Conservation (phyloP, 1,140 invertebrate species). For the Drosophila carrolli region DNA sequence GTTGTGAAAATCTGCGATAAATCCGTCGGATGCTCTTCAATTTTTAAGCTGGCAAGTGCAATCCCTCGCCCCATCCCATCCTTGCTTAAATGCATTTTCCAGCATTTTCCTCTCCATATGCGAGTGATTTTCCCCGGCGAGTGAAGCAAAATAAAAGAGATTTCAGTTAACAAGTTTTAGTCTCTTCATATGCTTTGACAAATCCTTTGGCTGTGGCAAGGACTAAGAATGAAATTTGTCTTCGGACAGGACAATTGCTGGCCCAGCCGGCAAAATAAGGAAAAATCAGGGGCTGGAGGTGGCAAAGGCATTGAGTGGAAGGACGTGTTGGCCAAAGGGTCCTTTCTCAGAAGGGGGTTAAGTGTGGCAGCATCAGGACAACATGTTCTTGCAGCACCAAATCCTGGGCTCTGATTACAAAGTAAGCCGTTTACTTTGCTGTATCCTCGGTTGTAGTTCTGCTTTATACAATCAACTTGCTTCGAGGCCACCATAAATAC, state of each 20-base stretch:
- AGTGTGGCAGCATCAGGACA: conserved; percentile 34
- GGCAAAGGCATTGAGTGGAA: conserved; percentile 9
- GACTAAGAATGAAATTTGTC: conserved; percentile 51
- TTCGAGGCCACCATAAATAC: conserved; percentile 7
- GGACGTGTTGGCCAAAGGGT: conserved; percentile 27
- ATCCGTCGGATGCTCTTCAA: conserved; percentile 26
- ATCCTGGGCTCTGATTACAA: conserved; percentile 70
- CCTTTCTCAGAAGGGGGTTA: conserved; percentile 7
- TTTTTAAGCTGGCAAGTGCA: conserved; percentile 21
- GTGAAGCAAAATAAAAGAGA: conserved; percentile 27
- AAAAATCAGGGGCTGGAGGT: neutral
- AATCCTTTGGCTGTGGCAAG: conserved; percentile 49
- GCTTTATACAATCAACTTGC: conserved; percentile 68
- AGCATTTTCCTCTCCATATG: conserved; percentile 14
- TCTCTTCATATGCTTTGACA: conserved; percentile 56
- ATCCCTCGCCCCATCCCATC: neutral
- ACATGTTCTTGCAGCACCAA: conserved; percentile 40
- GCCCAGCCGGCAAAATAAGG: neutral
- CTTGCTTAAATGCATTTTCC: conserved; percentile 23
- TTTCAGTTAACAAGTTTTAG: conserved; percentile 57
- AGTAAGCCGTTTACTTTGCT: conserved; percentile 68
- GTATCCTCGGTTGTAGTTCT: conserved; percentile 36
- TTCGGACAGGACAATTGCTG: conserved; percentile 42
- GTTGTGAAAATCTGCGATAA: conserved; percentile 27
- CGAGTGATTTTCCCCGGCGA: conserved; percentile 6